phyloP scores from a whole-genome alignment of 2,797 vertebrate species.

The Clarias fuscus region DNA sequence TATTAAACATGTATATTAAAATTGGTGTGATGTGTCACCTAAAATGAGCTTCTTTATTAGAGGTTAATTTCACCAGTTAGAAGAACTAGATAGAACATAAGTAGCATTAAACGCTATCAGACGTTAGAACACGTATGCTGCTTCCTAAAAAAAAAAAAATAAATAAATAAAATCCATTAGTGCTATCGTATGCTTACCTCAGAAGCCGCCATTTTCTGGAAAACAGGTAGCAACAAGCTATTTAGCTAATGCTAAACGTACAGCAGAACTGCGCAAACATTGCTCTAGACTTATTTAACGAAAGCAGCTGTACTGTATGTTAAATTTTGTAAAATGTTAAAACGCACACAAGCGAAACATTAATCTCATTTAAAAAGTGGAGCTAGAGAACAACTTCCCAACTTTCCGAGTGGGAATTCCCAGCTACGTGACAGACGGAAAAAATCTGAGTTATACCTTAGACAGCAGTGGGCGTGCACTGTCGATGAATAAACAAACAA shows the following conservation, averaged over 20 bases:
- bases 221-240: background rate
- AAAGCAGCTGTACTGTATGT: background rate
- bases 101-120: background rate
- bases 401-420: background rate
- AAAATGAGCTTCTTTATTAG: background rate
- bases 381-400: background rate
- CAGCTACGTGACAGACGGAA: background rate
- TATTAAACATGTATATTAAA: background rate
- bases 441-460: background rate
- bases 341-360: background rate
- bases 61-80: too few relatives aligned
- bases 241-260: background rate
- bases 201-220: background rate
- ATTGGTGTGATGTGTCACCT: background rate
- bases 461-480: too few relatives aligned
- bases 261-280: background rate
- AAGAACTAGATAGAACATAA: background rate
- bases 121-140: background rate
- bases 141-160: background rate
- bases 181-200: background rate
- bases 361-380: background rate
- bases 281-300: background rate
- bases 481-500: background rate
- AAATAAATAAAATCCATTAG: background rate
- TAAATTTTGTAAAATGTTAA: background rate